Evolutionary conservation across 2,797 vertebrate genomes (phyloP).

Genomic region (Echeneis naucrates): DNA sequence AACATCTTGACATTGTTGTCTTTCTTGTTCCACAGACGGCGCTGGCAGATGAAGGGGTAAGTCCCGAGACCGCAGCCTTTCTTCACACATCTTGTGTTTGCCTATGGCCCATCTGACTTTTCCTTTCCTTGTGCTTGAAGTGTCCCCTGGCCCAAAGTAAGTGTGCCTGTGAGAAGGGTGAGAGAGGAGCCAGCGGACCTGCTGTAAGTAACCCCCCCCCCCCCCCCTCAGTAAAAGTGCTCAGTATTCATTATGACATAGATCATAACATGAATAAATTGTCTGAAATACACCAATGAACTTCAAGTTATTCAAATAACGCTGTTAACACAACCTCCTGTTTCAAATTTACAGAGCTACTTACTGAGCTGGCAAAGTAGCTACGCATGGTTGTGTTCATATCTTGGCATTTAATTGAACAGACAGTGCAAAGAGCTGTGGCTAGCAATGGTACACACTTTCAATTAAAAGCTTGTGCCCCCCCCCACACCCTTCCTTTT

Average conservation of each 20-base stretch:
- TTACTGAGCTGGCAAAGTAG: too few relatives aligned
- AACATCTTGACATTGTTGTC: slow-evolving; percentile 41
- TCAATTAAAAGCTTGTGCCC: too few relatives aligned
- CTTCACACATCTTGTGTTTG: slow-evolving; percentile 18
- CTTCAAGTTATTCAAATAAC: too few relatives aligned
- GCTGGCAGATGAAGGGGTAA: slow-evolving; percentile 88
- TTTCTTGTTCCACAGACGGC: slow-evolving; percentile 80
- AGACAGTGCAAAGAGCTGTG: too few relatives aligned
- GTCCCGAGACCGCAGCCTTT: slow-evolving; percentile 39
- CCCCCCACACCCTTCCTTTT: not conserved
- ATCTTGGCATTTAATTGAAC: too few relatives aligned
- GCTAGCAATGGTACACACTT: too few relatives aligned
- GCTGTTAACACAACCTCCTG: too few relatives aligned
- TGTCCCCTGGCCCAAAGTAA: slow-evolving; percentile 81
- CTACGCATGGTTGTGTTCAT: too few relatives aligned
- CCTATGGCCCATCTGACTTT: slow-evolving; percentile 22
- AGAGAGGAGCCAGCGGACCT: slow-evolving; percentile 86
- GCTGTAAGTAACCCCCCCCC: slow-evolving; percentile 84
- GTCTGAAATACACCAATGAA: not conserved
- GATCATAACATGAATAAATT: not conserved
- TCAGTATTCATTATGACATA: not conserved
- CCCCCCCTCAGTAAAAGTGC: not conserved
- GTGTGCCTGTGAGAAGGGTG: slow-evolving; percentile 91
- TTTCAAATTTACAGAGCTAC: too few relatives aligned
- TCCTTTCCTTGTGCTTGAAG: slow-evolving; percentile 77